These are phyloP conservation scores for Momotus momota DNA, from an alignment of 2,797 vertebrate genomes.

Conservation along the genomic window DNA sequence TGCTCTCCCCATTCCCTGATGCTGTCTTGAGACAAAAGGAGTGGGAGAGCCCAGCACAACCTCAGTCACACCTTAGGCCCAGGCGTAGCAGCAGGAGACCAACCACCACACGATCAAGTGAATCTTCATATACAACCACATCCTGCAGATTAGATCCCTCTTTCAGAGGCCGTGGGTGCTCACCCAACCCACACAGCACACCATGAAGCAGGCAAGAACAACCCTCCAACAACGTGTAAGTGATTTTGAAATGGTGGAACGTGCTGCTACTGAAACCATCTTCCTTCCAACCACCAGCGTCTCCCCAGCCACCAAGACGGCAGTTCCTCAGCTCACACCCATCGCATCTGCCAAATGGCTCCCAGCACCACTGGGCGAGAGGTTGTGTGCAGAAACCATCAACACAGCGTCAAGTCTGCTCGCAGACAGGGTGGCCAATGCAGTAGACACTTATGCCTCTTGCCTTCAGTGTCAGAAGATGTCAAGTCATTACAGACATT, in stretches of 20 bases:
- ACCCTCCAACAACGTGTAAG: background rate
- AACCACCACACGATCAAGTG: fast-evolving
- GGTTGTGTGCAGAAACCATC: background rate
- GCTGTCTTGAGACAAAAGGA: background rate
- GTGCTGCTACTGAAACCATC: background rate
- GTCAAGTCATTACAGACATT: background rate
- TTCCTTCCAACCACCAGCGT: background rate
- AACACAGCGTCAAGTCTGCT: background rate
- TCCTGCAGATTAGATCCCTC: background rate
- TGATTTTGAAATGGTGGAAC: background rate
- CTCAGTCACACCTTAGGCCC: background rate
- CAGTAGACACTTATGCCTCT: background rate
- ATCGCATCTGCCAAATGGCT: background rate
- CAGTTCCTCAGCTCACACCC: background rate
- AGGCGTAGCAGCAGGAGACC: background rate
- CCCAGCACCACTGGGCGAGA: fast-evolving
- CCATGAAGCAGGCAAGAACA: background rate
- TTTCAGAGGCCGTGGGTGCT: background rate
- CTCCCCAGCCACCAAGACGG: fast-evolving
- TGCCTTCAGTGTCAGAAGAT: background rate
- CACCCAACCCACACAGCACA: background rate
- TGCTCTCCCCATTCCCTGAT: background rate
- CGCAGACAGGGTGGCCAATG: background rate
- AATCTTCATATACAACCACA: background rate
- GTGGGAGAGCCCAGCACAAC: background rate